Base-by-base conservation (phyloP, 35 echinoderm and acorn worm species). In the Anneissia japonica region DNA sequence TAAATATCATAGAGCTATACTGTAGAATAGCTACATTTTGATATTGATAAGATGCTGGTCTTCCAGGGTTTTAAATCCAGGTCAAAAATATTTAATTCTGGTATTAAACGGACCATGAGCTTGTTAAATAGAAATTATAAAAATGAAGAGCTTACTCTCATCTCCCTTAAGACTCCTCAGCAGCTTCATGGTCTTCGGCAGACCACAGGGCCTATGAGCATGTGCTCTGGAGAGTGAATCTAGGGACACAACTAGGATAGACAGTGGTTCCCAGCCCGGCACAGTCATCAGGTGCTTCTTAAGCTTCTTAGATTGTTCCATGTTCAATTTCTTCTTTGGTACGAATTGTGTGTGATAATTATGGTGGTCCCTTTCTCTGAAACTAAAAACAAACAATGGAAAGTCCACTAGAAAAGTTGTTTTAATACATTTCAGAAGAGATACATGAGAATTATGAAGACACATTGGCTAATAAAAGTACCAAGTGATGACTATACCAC, bases 261-360 rank as follows among this genome's bases (percentile, higher is more conserved):
- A 99, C 19, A 97, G 35, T 13, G 96, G 96, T 76, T 91, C 86
- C 96, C 92, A 99, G 0, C 39, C 26, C 7, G 79, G 81, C 38
- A 89, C 84, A 51, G 38, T 72, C 12, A 34, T 64, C 33, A 80
- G 79, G 14, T 85, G 77, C 19, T 85, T 40, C 4, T 46, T 80
- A 14, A 91, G 81, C 23, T 56, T 79, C 12, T 79, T 28, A 23
- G 36, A 46, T 74, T 99, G 96, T 10, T 81, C 46, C 73, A 51
- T 39, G 74, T 99, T 92, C 0, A 83, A 5, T 0, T 36, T 46
- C 11, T 85, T 86, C 29, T 94, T 94, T 28, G 88, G 82, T n/a
- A 94, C 3, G 56, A 99, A 99, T 34, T 94, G 92, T 26, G 96
- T 94, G 80, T 89, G 87, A 72, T 99, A 99, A 76, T 99, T 99